phyloP scores from a whole-genome alignment of 2,113 vertebrate species.

The Galeopterus variegatus region DNA sequence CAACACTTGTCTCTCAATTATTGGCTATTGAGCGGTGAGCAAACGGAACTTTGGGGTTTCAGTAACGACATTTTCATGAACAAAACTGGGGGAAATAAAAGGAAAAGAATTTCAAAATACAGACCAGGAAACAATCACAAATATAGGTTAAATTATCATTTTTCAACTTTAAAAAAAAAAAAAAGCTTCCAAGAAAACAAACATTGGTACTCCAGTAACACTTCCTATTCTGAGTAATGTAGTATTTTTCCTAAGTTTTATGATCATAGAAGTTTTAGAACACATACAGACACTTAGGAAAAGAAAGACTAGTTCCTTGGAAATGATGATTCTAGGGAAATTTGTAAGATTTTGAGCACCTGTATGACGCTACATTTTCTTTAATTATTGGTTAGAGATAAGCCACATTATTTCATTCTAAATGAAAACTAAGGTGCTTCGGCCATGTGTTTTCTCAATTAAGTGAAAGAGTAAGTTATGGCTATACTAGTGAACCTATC shows the following conservation, averaged over 20 bases:
- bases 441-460: constrained; percentile 68
- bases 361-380: not conserved
- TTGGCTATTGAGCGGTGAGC: too few relatives aligned
- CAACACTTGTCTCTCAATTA: too few relatives aligned
- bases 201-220: constrained; percentile 74
- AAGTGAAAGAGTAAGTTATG: constrained; percentile 47
- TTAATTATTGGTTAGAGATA: constrained; percentile 13
- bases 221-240: constrained; percentile 80
- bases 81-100: not conserved
- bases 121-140: constrained; percentile 85
- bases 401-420: constrained; percentile 48
- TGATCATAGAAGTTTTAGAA: constrained; percentile 84
- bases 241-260: constrained; percentile 78
- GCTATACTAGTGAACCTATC: not conserved
- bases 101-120: constrained; percentile 67
- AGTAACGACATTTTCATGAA: constrained; percentile 20
- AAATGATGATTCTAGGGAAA: constrained; percentile 61
- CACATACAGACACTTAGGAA: constrained; percentile 80
- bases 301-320: constrained; percentile 80
- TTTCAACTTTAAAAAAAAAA: constrained; percentile 79
- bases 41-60: too few relatives aligned
- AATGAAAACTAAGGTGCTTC: constrained; percentile 64
- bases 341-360: constrained; percentile 30
- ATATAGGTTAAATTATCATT: constrained; percentile 88
- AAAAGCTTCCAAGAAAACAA: constrained; percentile 77